Evolutionary conservation across 2,113 vertebrate species (phyloP), one percentile per base, ranked within the genome.

Genomic region (Struthio camelus): DNA sequence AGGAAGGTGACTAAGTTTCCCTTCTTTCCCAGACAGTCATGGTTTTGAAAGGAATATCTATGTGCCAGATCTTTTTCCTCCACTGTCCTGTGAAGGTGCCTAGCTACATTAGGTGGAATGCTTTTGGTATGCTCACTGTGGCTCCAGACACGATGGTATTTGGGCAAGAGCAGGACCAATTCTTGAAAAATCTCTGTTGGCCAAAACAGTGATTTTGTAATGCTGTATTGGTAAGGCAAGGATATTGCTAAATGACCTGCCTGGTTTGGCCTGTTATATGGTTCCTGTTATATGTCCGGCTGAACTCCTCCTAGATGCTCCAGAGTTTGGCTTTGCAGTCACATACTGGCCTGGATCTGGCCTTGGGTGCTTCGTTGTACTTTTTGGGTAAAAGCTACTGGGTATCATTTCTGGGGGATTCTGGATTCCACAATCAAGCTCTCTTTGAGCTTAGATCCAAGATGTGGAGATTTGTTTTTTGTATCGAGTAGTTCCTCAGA

Each of bases 1-100:
- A 7, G 23, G 88, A 82, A 93, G 94, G 32, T 89, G 82, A 92
- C 50, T 62, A 48, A 70, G 50, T 44, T 93, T 91, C 83, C 94
- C 88, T 19, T 40, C 53, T 38, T 51, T 48, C 53, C 70, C 42
- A 36, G 1, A 51, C 14, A 4, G 2, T 7, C 2, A 1, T 3
- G 58, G 24, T 27, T 82, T 58, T 3, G 7, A 62, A 64, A 67
- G 71, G 34, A 38, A 30, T 40, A 73, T 53, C 48, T 24, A n/a
- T 9, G n/a, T 72, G 36, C 36, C 36, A 56, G 38, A 10, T 14
- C 14, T 24, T 73, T n/a, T n/a, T 27, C 13, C 42, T 30, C 2
- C 2, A 58, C 28, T 22, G 64, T 11, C 36, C 6, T 2, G 48
- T 18, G 56, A 4, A 1, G 3, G 17, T 38, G 53, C 15, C 2